Evolutionary conservation across 2,113 vertebrate genomes (phyloP).

Genomic region (Atherinomorus stipes): DNA sequence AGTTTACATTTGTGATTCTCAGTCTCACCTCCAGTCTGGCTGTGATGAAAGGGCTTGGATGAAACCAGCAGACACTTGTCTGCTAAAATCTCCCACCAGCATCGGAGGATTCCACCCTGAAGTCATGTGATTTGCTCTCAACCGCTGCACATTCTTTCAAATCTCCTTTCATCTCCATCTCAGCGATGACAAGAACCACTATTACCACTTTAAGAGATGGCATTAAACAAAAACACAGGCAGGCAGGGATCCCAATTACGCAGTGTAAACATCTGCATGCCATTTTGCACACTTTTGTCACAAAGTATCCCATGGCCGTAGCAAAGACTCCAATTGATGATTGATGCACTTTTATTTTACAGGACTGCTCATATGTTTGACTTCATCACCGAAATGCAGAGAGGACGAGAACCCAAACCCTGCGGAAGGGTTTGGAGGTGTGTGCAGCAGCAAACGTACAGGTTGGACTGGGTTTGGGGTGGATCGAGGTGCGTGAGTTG

Average conservation of each 20-base stretch:
- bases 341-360: conserved; percentile 17
- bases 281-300: conserved; percentile 57
- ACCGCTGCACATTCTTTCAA: conserved; percentile 60
- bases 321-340: conserved; percentile 38
- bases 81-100: conserved; percentile 56
- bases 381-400: not conserved
- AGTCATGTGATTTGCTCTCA: conserved; percentile 68
- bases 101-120: conserved; percentile 58
- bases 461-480: conserved; percentile 26
- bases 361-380: not conserved
- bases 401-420: not conserved
- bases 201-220: conserved; percentile 59
- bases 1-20: conserved; percentile 65
- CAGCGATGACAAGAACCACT: conserved; percentile 63
- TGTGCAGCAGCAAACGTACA: not conserved
- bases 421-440: not conserved
- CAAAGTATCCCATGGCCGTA: conserved; percentile 42
- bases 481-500: conserved; percentile 55
- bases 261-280: conserved; percentile 70
- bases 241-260: conserved; percentile 53
- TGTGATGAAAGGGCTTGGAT: conserved; percentile 71
- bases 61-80: conserved; percentile 71
- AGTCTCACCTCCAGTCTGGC: conserved; percentile 46
- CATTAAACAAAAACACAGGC: conserved; percentile 57
- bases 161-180: conserved; percentile 71